Conservation (phyloP, 2,888 invertebrate species). For the Stenodera caucasica region DNA sequence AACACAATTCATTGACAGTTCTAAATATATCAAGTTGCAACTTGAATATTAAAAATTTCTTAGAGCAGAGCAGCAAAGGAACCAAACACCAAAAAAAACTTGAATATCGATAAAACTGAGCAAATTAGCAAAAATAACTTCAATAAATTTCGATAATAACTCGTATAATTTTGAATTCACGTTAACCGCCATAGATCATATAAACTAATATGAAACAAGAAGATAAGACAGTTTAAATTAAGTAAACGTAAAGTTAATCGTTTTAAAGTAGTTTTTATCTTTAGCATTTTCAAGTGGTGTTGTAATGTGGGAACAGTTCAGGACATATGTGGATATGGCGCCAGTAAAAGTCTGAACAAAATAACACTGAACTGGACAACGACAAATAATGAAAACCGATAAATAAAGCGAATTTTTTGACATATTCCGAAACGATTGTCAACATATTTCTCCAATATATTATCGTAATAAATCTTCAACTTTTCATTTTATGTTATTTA, state of each 20-base stretch:
- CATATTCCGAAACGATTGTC: not conserved
- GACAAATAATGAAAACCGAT: too few relatives aligned
- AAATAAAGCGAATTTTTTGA: not conserved
- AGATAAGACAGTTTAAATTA: conserved; percentile 15
- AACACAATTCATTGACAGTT: conserved; percentile 16
- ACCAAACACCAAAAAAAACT: not conserved
- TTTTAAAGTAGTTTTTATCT: conserved; percentile 42
- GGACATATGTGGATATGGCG: conserved; percentile 47
- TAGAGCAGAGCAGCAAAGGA: too few relatives aligned
- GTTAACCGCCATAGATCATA: conserved; percentile 2
- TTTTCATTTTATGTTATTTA: not conserved
- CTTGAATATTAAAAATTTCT: not conserved
- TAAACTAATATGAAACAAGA: conserved; percentile 9
- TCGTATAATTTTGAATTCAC: conserved; percentile 7
- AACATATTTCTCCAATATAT: not conserved
- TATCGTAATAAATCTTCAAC: not conserved
- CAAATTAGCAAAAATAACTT: conserved; percentile 11
- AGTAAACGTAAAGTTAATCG: conserved; percentile 17
- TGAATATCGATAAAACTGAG: not conserved
- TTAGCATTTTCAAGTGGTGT: conserved; percentile 44
- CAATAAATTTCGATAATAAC: conserved; percentile 1
- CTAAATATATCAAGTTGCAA: conserved; percentile 13
- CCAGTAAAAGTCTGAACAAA: conserved; percentile 39
- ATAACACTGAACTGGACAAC: conserved; percentile 17
- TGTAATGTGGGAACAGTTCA: conserved; percentile 46